Conservation (phyloP, 2,113 vertebrate species). For the Cyphomyrus discorhynchus region DNA sequence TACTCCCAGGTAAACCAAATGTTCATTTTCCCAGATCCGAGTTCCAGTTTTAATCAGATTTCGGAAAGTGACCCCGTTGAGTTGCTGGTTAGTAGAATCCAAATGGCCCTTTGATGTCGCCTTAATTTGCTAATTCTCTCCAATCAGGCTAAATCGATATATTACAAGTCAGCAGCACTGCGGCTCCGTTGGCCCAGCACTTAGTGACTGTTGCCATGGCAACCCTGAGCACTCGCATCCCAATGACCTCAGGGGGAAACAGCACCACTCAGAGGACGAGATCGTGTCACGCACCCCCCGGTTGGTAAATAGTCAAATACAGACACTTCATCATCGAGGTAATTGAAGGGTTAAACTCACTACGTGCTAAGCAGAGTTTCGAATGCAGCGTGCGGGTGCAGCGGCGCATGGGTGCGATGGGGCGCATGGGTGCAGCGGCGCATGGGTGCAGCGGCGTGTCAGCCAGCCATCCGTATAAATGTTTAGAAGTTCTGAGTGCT, state of each 20-base stretch:
- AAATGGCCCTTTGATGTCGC: not conserved
- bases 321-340: not conserved
- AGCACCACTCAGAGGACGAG: not conserved
- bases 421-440: no score
- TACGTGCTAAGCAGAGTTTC: constrained; percentile 40
- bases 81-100: not conserved
- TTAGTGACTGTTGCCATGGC: not conserved
- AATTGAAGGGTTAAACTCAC: constrained; percentile 12
- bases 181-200: not conserved
- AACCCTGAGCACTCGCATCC: not conserved
- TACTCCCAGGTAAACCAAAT: not conserved
- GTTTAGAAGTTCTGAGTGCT: constrained; percentile 50
- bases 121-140: not conserved
- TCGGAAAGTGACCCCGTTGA: not conserved
- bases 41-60: not conserved
- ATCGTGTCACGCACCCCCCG: not conserved
- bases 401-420: constrained; percentile 29
- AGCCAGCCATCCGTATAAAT: constrained; percentile 59
- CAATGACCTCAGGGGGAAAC: not conserved
- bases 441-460: not conserved
- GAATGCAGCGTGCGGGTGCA: constrained; percentile 47
- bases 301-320: not conserved
- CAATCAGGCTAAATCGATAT: not conserved
- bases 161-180: not conserved
- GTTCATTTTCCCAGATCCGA: not conserved